Evolutionary conservation across 2,113 vertebrate species (phyloP).

Genomic region (Irena cyanogastra): DNA sequence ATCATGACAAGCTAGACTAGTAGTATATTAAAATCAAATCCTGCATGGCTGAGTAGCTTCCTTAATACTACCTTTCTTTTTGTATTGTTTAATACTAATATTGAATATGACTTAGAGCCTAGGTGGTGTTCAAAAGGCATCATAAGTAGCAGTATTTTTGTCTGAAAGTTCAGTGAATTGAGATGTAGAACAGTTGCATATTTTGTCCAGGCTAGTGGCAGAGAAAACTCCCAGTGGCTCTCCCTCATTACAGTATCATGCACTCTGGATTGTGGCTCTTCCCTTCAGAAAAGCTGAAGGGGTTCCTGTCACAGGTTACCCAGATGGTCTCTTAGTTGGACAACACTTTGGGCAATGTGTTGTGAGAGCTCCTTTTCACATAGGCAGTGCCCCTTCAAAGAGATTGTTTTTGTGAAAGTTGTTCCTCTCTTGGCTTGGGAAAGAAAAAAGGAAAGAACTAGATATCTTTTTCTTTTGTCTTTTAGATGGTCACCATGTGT

Average conservation of each 20-base stretch:
- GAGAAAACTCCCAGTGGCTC: not conserved
- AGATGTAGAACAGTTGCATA: not conserved
- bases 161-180: not conserved
- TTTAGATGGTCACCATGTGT: constrained; percentile 95
- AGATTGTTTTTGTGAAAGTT: not conserved
- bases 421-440: not conserved
- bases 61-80: not conserved
- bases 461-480: constrained; percentile 54
- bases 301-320: rapidly evolving
- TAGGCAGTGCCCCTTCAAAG: not conserved
- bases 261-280: not conserved
- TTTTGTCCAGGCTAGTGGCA: not conserved
- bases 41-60: not conserved
- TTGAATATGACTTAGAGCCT: not conserved
- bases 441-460: not conserved
- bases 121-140: not conserved
- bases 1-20: not conserved
- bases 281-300: not conserved
- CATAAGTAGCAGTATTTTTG: not conserved
- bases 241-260: rapidly evolving
- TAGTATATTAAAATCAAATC: not conserved
- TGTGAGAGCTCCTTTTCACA: not conserved
- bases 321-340: not conserved
- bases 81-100: not conserved
- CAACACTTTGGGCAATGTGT: rapidly evolving